Percentiles rank a stretch among this genome's conserved stretches.
These are phyloP conservation scores for Chromis chromis DNA, from an alignment of 2,797 vertebrate genomes.

Conservation along the genomic window DNA sequence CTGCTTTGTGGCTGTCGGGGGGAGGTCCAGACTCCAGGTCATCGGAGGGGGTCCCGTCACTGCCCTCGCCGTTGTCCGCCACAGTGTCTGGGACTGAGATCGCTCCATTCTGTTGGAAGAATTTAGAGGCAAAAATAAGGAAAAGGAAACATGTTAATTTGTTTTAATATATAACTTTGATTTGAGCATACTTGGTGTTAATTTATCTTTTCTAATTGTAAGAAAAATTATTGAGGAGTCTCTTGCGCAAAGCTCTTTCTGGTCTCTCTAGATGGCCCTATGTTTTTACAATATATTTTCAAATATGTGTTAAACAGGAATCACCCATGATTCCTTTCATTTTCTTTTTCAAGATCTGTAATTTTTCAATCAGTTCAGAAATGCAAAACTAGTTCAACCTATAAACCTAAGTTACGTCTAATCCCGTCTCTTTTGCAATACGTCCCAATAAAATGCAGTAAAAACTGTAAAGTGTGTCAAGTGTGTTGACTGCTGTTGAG, in stretches of 20 bases:
- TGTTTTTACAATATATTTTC: background rate
- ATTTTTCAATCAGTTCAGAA: constrained; percentile 27
- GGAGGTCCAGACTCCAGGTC: constrained; percentile 85
- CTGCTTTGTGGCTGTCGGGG: constrained; percentile 72
- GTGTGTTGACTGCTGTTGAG: constrained; percentile 17
- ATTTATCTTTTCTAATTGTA: background rate
- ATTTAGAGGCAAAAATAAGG: background rate
- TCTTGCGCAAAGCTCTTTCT: background rate
- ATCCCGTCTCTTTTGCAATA: constrained; percentile 50
- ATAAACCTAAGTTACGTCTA: constrained; percentile 53
- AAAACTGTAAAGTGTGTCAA: constrained; percentile 51
- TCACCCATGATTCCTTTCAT: background rate
- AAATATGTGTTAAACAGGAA: background rate
- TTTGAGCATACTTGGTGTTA: background rate
- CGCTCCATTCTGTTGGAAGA: constrained; percentile 70
- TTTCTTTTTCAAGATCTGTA: background rate
- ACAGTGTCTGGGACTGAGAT: constrained; percentile 77
- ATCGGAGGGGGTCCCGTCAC: constrained; percentile 83
- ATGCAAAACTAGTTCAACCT: constrained; percentile 23
- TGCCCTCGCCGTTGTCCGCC: constrained; percentile 86
- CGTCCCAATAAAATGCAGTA: constrained; percentile 57
- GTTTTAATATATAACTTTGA: background rate
- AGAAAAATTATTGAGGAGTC: background rate
- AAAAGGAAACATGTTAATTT: background rate
- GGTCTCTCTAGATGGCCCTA: no score